Conservation (phyloP, 2,113 vertebrate genomes). For the Takifugu flavidus region DNA sequence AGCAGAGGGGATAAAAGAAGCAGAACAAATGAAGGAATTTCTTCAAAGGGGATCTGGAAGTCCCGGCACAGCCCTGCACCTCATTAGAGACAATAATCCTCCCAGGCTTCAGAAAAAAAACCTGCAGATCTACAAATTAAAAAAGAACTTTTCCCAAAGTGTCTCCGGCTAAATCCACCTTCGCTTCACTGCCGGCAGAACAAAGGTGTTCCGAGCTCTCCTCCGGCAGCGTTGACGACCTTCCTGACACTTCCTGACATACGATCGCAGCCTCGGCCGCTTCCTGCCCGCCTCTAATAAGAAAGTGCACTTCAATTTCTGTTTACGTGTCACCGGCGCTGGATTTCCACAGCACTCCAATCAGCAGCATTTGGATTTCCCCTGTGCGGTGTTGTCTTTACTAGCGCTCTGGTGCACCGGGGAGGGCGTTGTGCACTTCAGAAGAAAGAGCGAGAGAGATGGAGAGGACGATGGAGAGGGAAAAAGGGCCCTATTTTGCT, state of each 20-base stretch:
- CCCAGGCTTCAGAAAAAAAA: no score
- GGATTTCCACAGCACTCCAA: conserved; percentile 57
- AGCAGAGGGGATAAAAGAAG: conserved; percentile 15
- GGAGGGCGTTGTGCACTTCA: neutral
- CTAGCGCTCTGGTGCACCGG: conserved; percentile 39
- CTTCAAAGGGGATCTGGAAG: conserved; percentile 29
- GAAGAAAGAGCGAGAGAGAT: neutral
- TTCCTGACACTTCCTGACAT: conserved; percentile 15
- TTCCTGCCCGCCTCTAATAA: conserved; percentile 65
- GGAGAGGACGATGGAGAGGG: neutral
- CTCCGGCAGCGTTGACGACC: no score
- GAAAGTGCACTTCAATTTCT: conserved; percentile 67
- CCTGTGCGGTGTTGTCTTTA: conserved; percentile 59
- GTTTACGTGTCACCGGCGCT: conserved; percentile 46
- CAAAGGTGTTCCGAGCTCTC: conserved; percentile 44
- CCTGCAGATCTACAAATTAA: no score
- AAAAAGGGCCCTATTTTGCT: conserved; percentile 61
- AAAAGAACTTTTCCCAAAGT: conserved; percentile 29
- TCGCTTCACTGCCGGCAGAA: conserved; percentile 28
- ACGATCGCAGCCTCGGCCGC: conserved; percentile 54
- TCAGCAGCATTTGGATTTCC: conserved; percentile 69
- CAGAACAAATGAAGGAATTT: conserved; percentile 20
- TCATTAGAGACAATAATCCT: conserved; percentile 40
- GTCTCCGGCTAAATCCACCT: conserved; percentile 27
- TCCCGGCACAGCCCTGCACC: conserved; percentile 34